Conservation (phyloP, 1,140 invertebrate species). For the Drosophila ogumai region DNA sequence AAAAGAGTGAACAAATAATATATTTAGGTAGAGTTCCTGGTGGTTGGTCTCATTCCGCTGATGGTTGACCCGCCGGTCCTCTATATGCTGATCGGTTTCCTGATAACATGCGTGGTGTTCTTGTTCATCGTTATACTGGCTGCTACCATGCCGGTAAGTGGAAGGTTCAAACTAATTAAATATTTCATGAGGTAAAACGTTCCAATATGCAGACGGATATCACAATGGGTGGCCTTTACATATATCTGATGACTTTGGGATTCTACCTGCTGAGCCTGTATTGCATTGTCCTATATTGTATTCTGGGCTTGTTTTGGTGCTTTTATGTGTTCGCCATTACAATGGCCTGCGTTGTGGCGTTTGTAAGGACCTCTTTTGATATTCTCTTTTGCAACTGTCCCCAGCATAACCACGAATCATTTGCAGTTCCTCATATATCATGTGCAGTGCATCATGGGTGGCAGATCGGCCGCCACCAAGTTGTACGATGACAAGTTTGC, state of each 20-base stretch:
- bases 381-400: not conserved
- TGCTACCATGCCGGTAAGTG: conserved; percentile 40
- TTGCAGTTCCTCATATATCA: conserved; percentile 72
- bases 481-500: conserved; percentile 57
- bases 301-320: conserved; percentile 13
- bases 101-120: conserved; percentile 14
- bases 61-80: not conserved
- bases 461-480: conserved; percentile 12
- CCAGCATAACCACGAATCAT: conserved; percentile 37
- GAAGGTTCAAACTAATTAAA: too few relatives aligned
- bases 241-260: conserved; percentile 17
- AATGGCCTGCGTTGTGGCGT: conserved; percentile 27
- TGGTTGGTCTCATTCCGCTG: conserved; percentile 22
- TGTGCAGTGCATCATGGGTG: conserved; percentile 59
- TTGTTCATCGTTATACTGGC: conserved; percentile 19
- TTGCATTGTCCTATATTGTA: conserved; percentile 5
- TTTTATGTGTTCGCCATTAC: conserved; percentile 42
- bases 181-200: not conserved
- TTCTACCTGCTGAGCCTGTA: conserved; percentile 49
- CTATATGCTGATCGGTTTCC: conserved; percentile 8
- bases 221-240: conserved; percentile 21
- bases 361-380: conserved; percentile 43
- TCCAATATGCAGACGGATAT: conserved; percentile 40
- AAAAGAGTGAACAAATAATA: not conserved
- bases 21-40: conserved; percentile 36